Conservation (phyloP, 2,797 vertebrate species). For the Podargus strigoides region DNA sequence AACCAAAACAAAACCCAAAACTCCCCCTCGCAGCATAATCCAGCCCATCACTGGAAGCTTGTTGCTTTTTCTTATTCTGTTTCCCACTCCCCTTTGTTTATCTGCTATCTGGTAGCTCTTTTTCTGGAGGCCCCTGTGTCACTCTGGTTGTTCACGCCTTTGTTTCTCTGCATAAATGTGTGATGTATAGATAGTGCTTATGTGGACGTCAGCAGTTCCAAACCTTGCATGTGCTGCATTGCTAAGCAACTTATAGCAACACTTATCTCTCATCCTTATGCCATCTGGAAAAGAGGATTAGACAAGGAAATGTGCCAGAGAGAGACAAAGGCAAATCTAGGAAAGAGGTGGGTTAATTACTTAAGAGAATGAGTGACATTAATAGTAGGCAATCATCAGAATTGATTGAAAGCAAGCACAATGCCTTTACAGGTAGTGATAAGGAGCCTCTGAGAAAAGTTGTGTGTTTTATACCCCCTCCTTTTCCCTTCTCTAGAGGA, state of each 20-base stretch:
- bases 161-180: constrained; percentile 44
- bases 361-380: constrained; percentile 35
- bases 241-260: constrained; percentile 73
- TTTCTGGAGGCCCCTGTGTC: constrained; percentile 29
- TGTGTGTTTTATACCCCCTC: not conserved
- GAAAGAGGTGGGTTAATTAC: constrained; percentile 58
- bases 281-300: constrained; percentile 69
- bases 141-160: constrained; percentile 41
- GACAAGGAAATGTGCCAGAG: constrained; percentile 57
- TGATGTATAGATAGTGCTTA: constrained; percentile 57
- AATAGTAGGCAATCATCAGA: constrained; percentile 46
- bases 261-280: constrained; percentile 61
- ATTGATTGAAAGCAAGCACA: constrained; percentile 45
- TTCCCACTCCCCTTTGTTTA: not conserved
- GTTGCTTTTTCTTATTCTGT: not conserved
- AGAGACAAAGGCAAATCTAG: constrained; percentile 60
- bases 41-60: not conserved
- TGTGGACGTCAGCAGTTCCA: constrained; percentile 68
- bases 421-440: constrained; percentile 28
- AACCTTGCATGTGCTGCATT: constrained; percentile 65
- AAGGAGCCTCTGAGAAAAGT: not conserved
- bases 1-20: not conserved
- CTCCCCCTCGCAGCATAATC: accelerated
- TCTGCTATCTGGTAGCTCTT: constrained; percentile 37
- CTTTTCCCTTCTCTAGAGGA: not conserved